A percentile compares a stretch with the other conserved stretches of the same genome.
phyloP scores from a whole-genome alignment of 2,797 vertebrate genomes.

The Chanos chanos region DNA sequence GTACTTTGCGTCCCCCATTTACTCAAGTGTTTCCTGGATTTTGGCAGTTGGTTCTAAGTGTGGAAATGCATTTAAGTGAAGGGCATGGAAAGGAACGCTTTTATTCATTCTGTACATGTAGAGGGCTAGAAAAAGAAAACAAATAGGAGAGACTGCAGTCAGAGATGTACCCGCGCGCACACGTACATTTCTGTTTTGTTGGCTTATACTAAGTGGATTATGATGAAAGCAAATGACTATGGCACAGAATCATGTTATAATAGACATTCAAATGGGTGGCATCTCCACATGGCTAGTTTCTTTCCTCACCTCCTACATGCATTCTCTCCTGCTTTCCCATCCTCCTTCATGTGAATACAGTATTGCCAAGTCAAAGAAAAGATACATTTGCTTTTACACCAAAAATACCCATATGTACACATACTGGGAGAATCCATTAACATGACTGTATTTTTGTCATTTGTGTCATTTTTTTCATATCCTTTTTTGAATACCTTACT shows the following conservation, averaged over 20 bases:
- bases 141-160: not conserved
- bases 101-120: conserved; percentile 22
- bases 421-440: conserved; percentile 38
- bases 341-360: conserved; percentile 11
- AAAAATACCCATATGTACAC: conserved; percentile 51
- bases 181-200: not conserved
- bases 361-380: conserved; percentile 30
- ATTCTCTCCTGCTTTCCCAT: not conserved
- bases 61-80: conserved; percentile 23
- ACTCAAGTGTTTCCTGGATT: no score
- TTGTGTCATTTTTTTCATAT: no score
- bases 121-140: conserved; percentile 2
- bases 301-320: conserved; percentile 16
- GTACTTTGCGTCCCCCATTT: no score
- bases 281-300: not conserved
- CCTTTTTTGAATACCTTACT: no score
- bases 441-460: no score
- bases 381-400: conserved; percentile 43
- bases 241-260: conserved; percentile 16
- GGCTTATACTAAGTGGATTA: conserved; percentile 22
- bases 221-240: conserved; percentile 12
- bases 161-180: not conserved
- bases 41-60: no score
- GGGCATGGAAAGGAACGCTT: conserved; percentile 3
- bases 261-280: conserved; percentile 20